Evolutionary conservation across 2,113 vertebrate genomes (phyloP).

Genomic region (Scartelaos histophorus): DNA sequence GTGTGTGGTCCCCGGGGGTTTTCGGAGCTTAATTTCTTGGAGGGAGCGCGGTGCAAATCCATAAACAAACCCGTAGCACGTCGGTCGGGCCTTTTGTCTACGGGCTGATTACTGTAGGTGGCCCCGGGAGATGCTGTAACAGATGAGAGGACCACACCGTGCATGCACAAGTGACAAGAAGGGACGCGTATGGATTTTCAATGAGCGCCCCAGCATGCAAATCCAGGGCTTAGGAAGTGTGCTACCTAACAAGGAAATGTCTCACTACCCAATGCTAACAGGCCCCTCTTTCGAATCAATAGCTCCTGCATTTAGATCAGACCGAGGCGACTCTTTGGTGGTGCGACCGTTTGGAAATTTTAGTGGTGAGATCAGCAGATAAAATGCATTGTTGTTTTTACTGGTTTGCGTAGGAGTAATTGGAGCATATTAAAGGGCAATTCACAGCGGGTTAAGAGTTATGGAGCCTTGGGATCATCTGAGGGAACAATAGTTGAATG

Average conservation of each 20-base stretch:
- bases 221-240: slow-evolving; percentile 18
- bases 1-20: slow-evolving; percentile 46
- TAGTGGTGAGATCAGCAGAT: neutral
- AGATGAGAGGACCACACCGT: slow-evolving; percentile 43
- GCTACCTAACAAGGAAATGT: slow-evolving; percentile 13
- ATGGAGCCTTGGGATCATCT: too few relatives aligned
- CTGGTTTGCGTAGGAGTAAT: neutral
- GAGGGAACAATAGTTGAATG: too few relatives aligned
- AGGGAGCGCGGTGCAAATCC: slow-evolving; percentile 59
- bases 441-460: too few relatives aligned
- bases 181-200: slow-evolving; percentile 51
- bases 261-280: slow-evolving; percentile 2
- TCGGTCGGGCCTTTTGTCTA: slow-evolving; percentile 52
- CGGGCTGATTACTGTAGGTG: slow-evolving; percentile 60
- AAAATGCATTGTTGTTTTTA: neutral
- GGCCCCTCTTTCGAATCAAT: slow-evolving; percentile 1
- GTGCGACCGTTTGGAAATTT: neutral
- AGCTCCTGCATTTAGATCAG: slow-evolving; percentile 1
- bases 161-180: slow-evolving; percentile 59
- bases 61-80: slow-evolving; percentile 61
- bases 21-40: slow-evolving; percentile 61
- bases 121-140: slow-evolving; percentile 46
- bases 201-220: slow-evolving; percentile 32
- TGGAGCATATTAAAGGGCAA: neutral
- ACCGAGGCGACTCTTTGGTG: neutral